These are phyloP conservation scores for Melieria picta DNA, from an alignment of 2,888 invertebrate genomes.

Conservation along the genomic window DNA sequence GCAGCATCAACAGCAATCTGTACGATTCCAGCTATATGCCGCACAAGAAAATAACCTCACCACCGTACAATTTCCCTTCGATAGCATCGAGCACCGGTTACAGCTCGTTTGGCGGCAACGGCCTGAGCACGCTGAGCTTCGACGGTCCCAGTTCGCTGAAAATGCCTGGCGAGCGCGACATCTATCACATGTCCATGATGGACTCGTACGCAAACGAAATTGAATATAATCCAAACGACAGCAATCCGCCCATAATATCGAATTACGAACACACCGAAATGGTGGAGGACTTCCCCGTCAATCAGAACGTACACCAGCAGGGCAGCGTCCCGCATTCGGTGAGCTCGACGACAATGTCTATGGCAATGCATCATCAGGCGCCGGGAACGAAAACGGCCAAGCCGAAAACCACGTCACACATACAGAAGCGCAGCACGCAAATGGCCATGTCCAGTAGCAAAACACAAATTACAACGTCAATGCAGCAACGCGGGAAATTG, in stretches of 20 bases:
- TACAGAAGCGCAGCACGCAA: slow-evolving; percentile 58
- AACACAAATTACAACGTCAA: slow-evolving; percentile 40
- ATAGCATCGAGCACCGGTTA: slow-evolving; percentile 46
- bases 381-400: slow-evolving; percentile 56
- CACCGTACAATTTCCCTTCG: slow-evolving; percentile 47
- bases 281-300: slow-evolving; percentile 66
- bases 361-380: slow-evolving; percentile 32
- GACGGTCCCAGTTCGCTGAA: slow-evolving; percentile 61
- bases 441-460: slow-evolving; percentile 45
- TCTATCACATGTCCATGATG: slow-evolving; percentile 51
- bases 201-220: slow-evolving; percentile 53
- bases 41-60: slow-evolving; percentile 38
- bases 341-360: slow-evolving; percentile 44
- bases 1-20: slow-evolving; percentile 36
- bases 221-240: slow-evolving; percentile 59
- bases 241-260: slow-evolving; percentile 60
- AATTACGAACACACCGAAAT: slow-evolving; percentile 64
- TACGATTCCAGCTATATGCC: slow-evolving; percentile 39
- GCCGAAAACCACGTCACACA: slow-evolving; percentile 53
- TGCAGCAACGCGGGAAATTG: slow-evolving; percentile 54
- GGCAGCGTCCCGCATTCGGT: slow-evolving; percentile 43
- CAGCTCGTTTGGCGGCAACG: slow-evolving; percentile 45
- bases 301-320: slow-evolving; percentile 54
- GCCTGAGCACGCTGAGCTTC: slow-evolving; percentile 48
- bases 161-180: slow-evolving; percentile 58